A percentile compares a stretch with the other conserved stretches of the same genome.
These are phyloP conservation scores for Drosophila sucinea DNA, from an alignment of 1,140 invertebrate species.

Conservation along the genomic window DNA sequence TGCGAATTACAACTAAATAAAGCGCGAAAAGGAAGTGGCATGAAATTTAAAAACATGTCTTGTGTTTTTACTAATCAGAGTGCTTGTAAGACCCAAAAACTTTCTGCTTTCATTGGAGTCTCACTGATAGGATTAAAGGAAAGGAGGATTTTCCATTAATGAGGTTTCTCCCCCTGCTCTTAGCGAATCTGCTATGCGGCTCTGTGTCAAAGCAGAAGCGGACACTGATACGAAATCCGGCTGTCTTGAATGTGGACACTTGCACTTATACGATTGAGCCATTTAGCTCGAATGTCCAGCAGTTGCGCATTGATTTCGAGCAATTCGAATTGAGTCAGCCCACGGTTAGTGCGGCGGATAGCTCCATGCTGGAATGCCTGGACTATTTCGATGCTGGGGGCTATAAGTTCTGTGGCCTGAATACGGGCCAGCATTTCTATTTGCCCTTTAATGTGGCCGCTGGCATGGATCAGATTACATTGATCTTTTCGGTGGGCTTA, in stretches of 20 bases:
- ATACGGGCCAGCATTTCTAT: conserved; percentile 89
- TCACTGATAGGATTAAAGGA: too few relatives aligned
- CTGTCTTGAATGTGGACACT: conserved; percentile 25
- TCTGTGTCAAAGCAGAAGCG: conserved; percentile 56
- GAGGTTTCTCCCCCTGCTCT: neutral
- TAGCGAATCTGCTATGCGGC: conserved; percentile 67
- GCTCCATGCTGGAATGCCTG: conserved; percentile 81
- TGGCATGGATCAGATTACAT: conserved; percentile 58
- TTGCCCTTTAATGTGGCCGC: conserved; percentile 71
- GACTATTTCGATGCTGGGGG: conserved; percentile 85
- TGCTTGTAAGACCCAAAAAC: too few relatives aligned
- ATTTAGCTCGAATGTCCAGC: conserved; percentile 84
- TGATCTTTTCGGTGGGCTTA: conserved; percentile 57
- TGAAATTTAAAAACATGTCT: too few relatives aligned
- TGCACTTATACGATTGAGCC: conserved; percentile 74
- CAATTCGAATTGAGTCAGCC: conserved; percentile 89
- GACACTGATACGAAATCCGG: conserved; percentile 62
- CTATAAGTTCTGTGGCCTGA: conserved; percentile 88
- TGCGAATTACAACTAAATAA: too few relatives aligned
- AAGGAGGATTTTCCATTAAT: too few relatives aligned
- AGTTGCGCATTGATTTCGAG: conserved; percentile 90
- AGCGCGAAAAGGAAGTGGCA: too few relatives aligned
- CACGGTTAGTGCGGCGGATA: conserved; percentile 17
- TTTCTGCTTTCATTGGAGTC: neutral
- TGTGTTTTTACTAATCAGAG: too few relatives aligned